Evolutionary conservation across 2,113 vertebrate species (phyloP).

Genomic region (Engraulis encrasicolus): DNA sequence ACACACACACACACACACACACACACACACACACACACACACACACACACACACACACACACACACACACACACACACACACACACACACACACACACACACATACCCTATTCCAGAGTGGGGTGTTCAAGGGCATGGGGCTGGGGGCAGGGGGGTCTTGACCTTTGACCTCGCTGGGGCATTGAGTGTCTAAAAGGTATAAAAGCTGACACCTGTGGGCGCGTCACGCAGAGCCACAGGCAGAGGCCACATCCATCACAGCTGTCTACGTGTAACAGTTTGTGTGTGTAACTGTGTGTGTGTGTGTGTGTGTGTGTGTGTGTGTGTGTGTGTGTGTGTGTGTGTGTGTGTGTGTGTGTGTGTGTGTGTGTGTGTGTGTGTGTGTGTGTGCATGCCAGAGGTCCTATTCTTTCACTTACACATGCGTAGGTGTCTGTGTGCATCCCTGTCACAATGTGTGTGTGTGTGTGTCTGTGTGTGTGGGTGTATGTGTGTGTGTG

Average conservation of each 20-base stretch:
- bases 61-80: no score
- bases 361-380: background rate
- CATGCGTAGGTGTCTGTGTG: background rate
- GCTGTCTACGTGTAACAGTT: background rate
- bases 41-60: no score
- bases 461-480: background rate
- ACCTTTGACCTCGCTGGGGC: background rate
- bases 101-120: no score
- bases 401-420: no score
- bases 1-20: no score
- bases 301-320: background rate
- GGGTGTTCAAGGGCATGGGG: background rate
- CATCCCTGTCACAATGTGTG: background rate
- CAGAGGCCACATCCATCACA: background rate
- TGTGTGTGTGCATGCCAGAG: background rate
- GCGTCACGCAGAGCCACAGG: background rate
- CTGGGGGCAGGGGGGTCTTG: background rate
- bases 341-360: conserved; percentile 3
- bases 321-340: background rate
- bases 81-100: no score
- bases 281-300: background rate
- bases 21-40: no score
- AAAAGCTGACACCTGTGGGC: background rate
- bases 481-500: background rate
- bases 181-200: background rate